A percentile compares a stretch with the other conserved stretches of the same genome.
These are phyloP conservation scores for Leptobrachium ailaonicum DNA, from an alignment of 2,113 vertebrate genomes.

Conservation along the genomic window DNA sequence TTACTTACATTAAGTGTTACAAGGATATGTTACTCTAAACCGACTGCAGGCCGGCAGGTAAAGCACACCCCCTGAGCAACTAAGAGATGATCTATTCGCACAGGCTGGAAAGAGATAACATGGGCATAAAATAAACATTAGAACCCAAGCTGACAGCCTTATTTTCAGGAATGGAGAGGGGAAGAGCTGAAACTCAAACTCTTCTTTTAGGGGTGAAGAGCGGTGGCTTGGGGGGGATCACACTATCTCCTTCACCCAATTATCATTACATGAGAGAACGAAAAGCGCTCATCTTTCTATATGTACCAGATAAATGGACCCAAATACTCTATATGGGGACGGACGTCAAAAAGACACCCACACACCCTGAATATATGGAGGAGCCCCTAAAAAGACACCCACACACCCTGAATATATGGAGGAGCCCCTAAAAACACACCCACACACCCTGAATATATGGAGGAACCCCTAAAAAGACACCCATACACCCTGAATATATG, in stretches of 20 bases:
- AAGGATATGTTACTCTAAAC: conserved; percentile 59
- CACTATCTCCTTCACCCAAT: conserved; percentile 1
- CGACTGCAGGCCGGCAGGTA: conserved; percentile 30
- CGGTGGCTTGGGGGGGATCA: background rate
- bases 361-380: too few relatives aligned
- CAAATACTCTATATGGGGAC: background rate
- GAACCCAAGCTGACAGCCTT: conserved; percentile 42
- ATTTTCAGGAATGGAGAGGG: conserved; percentile 47
- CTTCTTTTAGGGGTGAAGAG: conserved; percentile 20
- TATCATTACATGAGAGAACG: conserved; percentile 16
- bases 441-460: too few relatives aligned
- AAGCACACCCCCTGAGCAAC: conserved; percentile 42
- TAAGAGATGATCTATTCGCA: conserved; percentile 27
- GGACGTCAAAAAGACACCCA: too few relatives aligned
- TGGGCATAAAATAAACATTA: conserved; percentile 63
- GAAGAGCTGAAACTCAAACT: conserved; percentile 32
- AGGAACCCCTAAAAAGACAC: too few relatives aligned
- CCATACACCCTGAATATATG: too few relatives aligned
- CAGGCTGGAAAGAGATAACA: conserved; percentile 44
- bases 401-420: too few relatives aligned
- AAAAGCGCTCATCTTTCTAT: conserved; percentile 1
- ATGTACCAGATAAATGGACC: conserved; percentile 7
- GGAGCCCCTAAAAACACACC: too few relatives aligned
- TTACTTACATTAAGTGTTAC: conserved; percentile 9
- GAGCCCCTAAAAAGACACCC: too few relatives aligned